Percentiles rank a stretch among this genome's conserved stretches.
Evolutionary conservation across 2,113 vertebrate genomes (phyloP).

Genomic region (Machaerirhynchus nigripectus): DNA sequence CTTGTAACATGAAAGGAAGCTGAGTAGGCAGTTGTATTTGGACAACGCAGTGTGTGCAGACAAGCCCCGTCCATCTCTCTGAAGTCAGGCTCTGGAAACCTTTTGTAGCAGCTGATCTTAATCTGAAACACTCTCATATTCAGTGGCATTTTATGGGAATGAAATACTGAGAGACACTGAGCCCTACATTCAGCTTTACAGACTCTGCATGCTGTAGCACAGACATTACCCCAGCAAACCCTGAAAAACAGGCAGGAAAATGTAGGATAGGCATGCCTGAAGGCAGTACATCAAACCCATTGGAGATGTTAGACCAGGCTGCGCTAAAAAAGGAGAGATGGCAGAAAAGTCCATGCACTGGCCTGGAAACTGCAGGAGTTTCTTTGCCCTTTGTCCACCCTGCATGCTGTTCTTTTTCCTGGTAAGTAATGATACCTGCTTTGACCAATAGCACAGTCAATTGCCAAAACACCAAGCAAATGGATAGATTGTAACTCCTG

Average conservation of each 20-base stretch:
- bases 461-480: background rate
- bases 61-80: background rate
- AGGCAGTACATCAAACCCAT: background rate
- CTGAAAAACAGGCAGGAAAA: background rate
- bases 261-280: background rate
- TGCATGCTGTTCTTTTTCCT: background rate
- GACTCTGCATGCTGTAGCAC: fast-evolving
- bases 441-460: background rate
- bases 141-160: background rate
- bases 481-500: background rate
- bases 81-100: background rate
- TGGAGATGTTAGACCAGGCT: background rate
- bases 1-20: background rate
- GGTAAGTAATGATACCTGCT: background rate
- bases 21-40: background rate
- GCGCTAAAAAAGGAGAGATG: background rate
- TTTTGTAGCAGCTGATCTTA: background rate
- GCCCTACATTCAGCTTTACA: background rate
- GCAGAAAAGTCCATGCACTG: background rate
- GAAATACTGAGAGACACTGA: background rate
- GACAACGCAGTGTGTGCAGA: background rate
- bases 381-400: background rate
- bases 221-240: background rate
- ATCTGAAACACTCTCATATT: background rate
- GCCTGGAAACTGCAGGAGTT: background rate